Base-by-base conservation (phyloP, 1,140 invertebrate species). In the Centruroides vittatus region DNA sequence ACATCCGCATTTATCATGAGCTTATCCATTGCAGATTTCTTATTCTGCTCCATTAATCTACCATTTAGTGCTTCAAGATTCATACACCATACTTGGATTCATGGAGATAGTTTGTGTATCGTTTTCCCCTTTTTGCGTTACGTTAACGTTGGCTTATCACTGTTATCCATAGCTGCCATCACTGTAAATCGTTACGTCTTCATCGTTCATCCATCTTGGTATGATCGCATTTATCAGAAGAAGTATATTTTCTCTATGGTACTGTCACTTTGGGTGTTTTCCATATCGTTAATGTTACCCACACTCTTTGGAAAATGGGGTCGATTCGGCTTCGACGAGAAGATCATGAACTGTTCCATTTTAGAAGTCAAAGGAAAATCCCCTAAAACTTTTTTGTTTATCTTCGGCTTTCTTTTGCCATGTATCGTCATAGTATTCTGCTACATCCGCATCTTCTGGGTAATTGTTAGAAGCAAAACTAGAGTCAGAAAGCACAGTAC, bases 81-180 rank as follows among this genome's bases (percentile, higher is more conserved):
- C 36, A 35, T 59, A 13, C 11, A 55, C 12, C 47, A 46, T 6
- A 47, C 78, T 85, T 93, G 88, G 88, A 78, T 84, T 48, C 76
- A 90, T 11, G 87, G 88, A 1, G 80, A 83, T 3, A 78, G 78
- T 3, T 76, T 89, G 11, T 91, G 88, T 72, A 81, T 82, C 71
- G 78, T 90, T 69, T 93, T 90, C 73, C 88, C 88, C 0, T 83
- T 92, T 61, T 83, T 91, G 67, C 90, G 90, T 74, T 91, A 91
- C 72, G 88, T 87, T 59, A 92, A 92, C 70, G 87, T 91, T 11
- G 88, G 86, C 3, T 85, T 88, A 11, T 90, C 87, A 1, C 74
- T 93, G 36, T 78, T 91, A 51, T 89, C 86, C 67, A 91, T 93
- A 84, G 87, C 90, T 47, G 86, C 85, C 61, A 91, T 93, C 67